Base-by-base conservation (phyloP, 2,113 vertebrate genomes). In the Echinops telfairi region DNA sequence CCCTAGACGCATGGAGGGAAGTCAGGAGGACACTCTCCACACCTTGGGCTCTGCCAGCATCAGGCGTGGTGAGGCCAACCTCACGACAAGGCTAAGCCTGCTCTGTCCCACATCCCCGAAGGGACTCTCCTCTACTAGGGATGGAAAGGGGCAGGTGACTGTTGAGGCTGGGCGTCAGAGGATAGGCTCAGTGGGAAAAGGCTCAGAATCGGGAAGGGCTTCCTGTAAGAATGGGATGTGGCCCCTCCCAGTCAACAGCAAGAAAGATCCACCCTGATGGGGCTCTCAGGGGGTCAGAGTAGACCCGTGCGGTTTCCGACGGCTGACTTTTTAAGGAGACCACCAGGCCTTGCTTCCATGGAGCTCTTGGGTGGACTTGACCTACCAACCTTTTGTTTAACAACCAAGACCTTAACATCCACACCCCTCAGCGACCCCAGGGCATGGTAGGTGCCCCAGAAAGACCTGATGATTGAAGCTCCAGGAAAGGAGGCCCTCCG, bases 391-490 rank as follows among this genome's bases (percentile, higher is more conserved):
- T 64, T 62, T 6, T 62, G 62, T 22, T 27, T 64, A 23, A 25
- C 62, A 27, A 25, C 23, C 20, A 25, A 64, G 62, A 9, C 23
- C 22, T 23, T 64, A 22, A n/a, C n/a, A n/a, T n/a, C n/a, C n/a
- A n/a, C 60, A 23, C 60, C 7, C 2, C 22, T 19, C 33, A 47
- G 43, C 5, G 10, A 47, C 43, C 43, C 43, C 43, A 47, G 43
- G 10, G 43, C 25, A 19, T 16, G 1, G 27, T 22, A 68, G 78
- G 7, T 60, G 38, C 80, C 79, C 40, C 19, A 12, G 33, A 58
- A 64, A 40, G 33, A 17, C 82, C 75, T 84, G 79, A 36, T 40
- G 27, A 83, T 12, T 88, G 79, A 93, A 58, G 62, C 33, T 80
- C 78, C 19, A 53, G 31, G 78, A 79, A 71, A 40, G n/a, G 33